These are phyloP conservation scores for Strigamia maritima DNA, from an alignment of 2,888 invertebrate species.

Conservation along the genomic window DNA sequence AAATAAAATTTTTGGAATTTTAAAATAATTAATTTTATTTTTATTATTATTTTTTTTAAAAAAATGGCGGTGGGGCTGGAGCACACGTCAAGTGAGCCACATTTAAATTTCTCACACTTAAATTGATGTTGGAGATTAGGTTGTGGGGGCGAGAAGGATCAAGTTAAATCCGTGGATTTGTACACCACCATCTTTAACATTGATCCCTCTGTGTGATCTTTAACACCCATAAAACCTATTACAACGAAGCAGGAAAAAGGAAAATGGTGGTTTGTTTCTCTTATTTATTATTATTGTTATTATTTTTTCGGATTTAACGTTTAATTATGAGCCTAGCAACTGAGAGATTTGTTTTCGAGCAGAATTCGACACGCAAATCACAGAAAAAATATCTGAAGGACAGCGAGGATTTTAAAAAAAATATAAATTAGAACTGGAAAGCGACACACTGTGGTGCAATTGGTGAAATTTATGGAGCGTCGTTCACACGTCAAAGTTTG, in stretches of 20 bases:
- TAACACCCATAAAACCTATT: neutral
- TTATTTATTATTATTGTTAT: neutral
- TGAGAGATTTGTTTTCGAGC: neutral
- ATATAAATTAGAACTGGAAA: neutral
- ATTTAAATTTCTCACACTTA: conserved; percentile 30
- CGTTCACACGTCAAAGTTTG: conserved; percentile 29
- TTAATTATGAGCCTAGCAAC: no score
- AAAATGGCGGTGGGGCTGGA: neutral
- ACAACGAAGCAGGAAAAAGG: neutral
- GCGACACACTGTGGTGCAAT: neutral
- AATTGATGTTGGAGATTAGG: conserved; percentile 26
- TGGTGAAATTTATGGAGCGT: conserved; percentile 22
- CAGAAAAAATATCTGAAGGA: neutral
- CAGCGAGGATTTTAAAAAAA: neutral
- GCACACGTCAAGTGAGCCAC: neutral
- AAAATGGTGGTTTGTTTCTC: neutral
- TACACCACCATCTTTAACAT: neutral
- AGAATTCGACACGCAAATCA: conserved; percentile 13
- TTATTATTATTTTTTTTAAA: neutral
- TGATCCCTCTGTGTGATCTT: conserved; percentile 15
- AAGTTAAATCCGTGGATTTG: conserved; percentile 32
- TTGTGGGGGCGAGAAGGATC: conserved; percentile 29
- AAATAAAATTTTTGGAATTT: neutral
- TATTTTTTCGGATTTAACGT: no score
- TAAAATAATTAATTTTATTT: neutral